Base-by-base conservation (phyloP, 2,888 invertebrate genomes). In the Monoplex corrugatus region DNA sequence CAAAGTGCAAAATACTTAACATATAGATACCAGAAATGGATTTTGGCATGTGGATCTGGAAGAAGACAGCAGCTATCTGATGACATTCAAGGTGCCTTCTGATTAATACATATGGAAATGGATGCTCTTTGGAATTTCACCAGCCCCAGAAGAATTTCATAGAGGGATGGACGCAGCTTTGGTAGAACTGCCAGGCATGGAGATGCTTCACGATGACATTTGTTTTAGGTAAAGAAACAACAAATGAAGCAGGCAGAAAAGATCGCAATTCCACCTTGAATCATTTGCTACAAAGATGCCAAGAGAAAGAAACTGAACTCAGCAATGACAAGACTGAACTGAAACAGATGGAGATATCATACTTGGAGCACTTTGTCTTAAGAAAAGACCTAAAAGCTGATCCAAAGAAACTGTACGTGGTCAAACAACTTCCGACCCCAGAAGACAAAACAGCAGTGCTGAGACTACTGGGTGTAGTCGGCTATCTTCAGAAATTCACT, bases 401-500 rank as follows among this genome's bases (percentile, higher is more conserved):
- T 84, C 90, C 88, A 32, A 38, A 63, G 43, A 91, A 91, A 38
- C 44, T 90, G 32, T 50, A 89, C 13, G 92, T 91, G 3, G 90
- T 92, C 6, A 35, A 43, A 90, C 19, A 89, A 1, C 6, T 93
- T 88, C 87, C 87, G 16, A n/a, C 44, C 38, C 91, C 92, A 40
- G 82, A 80, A n/a, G 86, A 91, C 87, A 89, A 82, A 45, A 35
- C 88, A 50, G 89, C 75, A 35, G 84, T 91, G n/a, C 90, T 89
- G 50, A 40, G 90, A 32, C n/a, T 92, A 35, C 43, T 89, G 16
- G 91, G 92, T 16, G 89, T 91, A 83, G 84, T 89, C 13, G 90
- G 90, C 57, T 91, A 88, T 72, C 84, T 92, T 6, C 87, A 91
- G n/a, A 90, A 86, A 86, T 92, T 91, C 75, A 86, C 90, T 75